Percentiles rank a stretch among this genome's conserved stretches.
These are phyloP conservation scores for Calliopum simillimum DNA, from an alignment of 2,888 invertebrate species.

Conservation along the genomic window DNA sequence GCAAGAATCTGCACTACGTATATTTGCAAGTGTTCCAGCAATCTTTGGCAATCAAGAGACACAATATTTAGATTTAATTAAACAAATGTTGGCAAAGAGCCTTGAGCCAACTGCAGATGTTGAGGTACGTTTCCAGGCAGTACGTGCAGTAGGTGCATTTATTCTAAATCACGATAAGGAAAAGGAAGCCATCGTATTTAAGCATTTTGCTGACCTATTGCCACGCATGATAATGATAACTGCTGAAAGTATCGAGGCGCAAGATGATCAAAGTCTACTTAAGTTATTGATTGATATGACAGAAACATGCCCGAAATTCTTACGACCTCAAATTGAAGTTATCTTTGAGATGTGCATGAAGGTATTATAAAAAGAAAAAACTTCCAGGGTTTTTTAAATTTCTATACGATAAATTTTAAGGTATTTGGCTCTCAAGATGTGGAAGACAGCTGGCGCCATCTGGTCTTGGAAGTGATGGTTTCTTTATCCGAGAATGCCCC, in stretches of 20 bases:
- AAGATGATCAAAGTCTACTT: constrained; percentile 89
- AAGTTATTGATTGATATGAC: constrained; percentile 95
- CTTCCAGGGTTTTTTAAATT: background rate
- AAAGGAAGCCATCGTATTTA: constrained; percentile 90
- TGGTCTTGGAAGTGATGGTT: constrained; percentile 89
- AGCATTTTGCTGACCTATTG: constrained; percentile 88
- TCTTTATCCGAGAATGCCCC: constrained; percentile 90
- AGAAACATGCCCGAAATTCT: constrained; percentile 91
- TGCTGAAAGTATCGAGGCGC: constrained; percentile 83
- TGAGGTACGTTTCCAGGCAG: constrained; percentile 84
- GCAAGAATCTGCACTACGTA: constrained; percentile 93
- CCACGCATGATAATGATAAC: constrained; percentile 79
- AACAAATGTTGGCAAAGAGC: constrained; percentile 92
- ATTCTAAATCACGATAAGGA: constrained; percentile 85
- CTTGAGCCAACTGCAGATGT: constrained; percentile 78
- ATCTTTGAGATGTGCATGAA: constrained; percentile 92
- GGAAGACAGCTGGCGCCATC: constrained; percentile 87
- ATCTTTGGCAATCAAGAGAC: constrained; percentile 96
- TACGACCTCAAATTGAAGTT: constrained; percentile 86
- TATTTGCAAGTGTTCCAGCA: constrained; percentile 97
- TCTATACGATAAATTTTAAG: constrained; percentile 24
- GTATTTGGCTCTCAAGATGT: constrained; percentile 76
- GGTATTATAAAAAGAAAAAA: constrained; percentile 62
- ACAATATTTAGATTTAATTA: constrained; percentile 91
- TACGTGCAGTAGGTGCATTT: constrained; percentile 87